Base-by-base conservation (phyloP, 2,888 invertebrate species). In the Pollenia labialis region DNA sequence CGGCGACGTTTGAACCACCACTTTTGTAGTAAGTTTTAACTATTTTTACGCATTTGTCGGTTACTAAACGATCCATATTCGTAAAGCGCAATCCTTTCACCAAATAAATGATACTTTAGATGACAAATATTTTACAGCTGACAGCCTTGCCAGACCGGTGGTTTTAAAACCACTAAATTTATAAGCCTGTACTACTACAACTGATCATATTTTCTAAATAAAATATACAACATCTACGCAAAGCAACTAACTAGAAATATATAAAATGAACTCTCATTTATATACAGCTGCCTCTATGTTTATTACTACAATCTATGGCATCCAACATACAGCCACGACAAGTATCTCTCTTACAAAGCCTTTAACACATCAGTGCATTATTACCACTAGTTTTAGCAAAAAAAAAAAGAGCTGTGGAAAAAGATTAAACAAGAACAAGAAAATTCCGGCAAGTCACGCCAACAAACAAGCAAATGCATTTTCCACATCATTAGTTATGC, bases 401-500 rank as follows among this genome's bases (percentile, higher is more conserved):
- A 50, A 14, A 14, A 52, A 64, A 54, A 52, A 46, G 4, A n/a
- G n/a, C 14, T 8, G n/a, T 0, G 3, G 9, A 12, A 62, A 12
- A 54, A 69, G 23, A 23, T 23, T 2, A 23, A 23, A 23, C 23
- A 23, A 23, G 11, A 54, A 16, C 10, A 56, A 50, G 8, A 42
- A 11, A 32, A n/a, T 23, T 14, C n/a, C 16, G 14, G 9, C 14
- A 74, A 81, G 23, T 64, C 54, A 81, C n/a, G 60, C 54, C 52
- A 71, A 48, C 48, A 52, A 66, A 54, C 66, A 82, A 88, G 74
- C 42, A 81, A 87, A 88, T 89, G 90, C 89, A 91, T 91, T 91
- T 91, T 91, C 90, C 91, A 91, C 91, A 91, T 91, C 91, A 91
- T 91, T 91, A 91, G 91, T 91, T 90, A 87, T 89, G 89, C 88